Evolutionary conservation across 2,797 vertebrate genomes (phyloP).

Genomic region (Pipistrellus nathusii): DNA sequence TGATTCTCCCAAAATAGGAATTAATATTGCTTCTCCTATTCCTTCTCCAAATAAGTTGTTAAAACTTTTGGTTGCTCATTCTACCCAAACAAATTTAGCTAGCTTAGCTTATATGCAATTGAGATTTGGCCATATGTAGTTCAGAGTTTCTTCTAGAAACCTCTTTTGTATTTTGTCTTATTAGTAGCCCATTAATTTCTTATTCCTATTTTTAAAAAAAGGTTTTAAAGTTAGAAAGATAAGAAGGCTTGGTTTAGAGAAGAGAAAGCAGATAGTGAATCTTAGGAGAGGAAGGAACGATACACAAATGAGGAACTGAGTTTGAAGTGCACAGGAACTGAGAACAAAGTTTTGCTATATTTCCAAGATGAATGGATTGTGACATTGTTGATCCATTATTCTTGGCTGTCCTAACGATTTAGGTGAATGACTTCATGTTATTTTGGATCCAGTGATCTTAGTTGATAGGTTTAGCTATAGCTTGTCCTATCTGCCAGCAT

Average conservation of each 20-base stretch:
- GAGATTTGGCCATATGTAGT: not conserved
- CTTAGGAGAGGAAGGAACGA: not conserved
- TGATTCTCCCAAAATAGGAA: not conserved
- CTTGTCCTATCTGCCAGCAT: not conserved
- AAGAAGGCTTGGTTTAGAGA: conserved; percentile 21
- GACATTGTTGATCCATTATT: not conserved
- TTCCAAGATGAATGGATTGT: not conserved
- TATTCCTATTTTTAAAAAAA: not conserved
- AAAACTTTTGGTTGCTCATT: not conserved
- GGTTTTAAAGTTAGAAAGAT: not conserved
- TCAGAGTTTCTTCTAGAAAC: not conserved
- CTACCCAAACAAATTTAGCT: not conserved
- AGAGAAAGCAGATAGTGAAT: not conserved
- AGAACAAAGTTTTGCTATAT: not conserved
- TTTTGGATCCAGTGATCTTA: not conserved
- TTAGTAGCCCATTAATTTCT: not conserved
- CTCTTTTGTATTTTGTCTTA: not conserved
- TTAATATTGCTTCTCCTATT: not conserved
- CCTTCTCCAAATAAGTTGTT: not conserved
- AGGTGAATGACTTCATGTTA: not conserved
- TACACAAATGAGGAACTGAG: not conserved
- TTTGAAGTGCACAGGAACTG: not conserved
- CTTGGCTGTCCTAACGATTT: not conserved
- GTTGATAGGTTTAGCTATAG: not conserved
- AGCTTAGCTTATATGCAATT: not conserved